phyloP scores from a whole-genome alignment of 2,113 vertebrate species.

The Carettochelys insculpta region DNA sequence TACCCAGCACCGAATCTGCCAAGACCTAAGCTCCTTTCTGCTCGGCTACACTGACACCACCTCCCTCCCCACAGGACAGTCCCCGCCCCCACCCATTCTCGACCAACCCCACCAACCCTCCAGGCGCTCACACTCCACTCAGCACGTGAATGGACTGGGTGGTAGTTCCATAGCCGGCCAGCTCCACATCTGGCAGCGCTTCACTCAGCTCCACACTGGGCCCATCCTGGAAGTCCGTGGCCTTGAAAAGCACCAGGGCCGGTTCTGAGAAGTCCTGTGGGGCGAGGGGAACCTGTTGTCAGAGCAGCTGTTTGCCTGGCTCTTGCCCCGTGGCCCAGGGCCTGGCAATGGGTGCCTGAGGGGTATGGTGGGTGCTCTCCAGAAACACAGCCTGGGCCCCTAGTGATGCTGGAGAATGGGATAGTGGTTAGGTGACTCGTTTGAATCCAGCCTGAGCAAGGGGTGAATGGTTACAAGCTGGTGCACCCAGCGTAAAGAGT shows the following conservation, averaged over 20 bases:
- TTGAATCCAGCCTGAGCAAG: not conserved
- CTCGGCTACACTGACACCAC: too few relatives aligned
- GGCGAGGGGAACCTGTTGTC: not conserved
- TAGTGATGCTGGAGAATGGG: not conserved
- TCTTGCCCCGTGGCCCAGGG: too few relatives aligned
- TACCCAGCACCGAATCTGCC: not conserved
- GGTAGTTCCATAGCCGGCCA: conserved; percentile 74
- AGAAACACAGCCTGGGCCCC: not conserved
- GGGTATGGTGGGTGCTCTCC: not conserved
- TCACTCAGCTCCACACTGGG: conserved; percentile 85
- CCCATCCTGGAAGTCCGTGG: conserved; percentile 82
- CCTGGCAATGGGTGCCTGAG: fast-evolving
- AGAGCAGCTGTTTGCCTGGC: fast-evolving
- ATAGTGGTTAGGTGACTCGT: not conserved
- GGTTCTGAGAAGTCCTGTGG: conserved; percentile 89
- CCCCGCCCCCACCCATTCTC: not conserved
- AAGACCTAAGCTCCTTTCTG: not conserved
- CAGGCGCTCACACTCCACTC: conserved; percentile 87
- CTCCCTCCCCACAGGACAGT: not conserved
- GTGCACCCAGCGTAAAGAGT: fast-evolving
- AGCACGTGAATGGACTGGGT: conserved; percentile 89
- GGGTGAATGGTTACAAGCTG: not conserved
- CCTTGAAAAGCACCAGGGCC: conserved; percentile 83
- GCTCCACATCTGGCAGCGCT: conserved; percentile 84
- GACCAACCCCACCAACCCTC: fast-evolving